Percentiles rank a stretch among this genome's conserved stretches.
These are phyloP conservation scores for Lucilia cuprina DNA, from an alignment of 1,140 invertebrate species.

Conservation along the genomic window DNA sequence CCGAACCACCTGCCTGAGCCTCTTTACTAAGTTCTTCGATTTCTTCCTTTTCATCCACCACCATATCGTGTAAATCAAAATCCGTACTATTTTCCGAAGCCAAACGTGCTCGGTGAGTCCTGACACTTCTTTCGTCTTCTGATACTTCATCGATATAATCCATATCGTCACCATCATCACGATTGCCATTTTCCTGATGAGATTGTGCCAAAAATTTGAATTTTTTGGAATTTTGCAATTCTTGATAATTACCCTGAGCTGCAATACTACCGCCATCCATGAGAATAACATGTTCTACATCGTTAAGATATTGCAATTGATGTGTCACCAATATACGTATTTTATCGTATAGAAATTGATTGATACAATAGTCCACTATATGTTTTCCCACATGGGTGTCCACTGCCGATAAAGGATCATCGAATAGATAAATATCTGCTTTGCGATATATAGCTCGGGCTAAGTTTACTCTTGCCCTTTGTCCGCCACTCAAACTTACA, in stretches of 20 bases:
- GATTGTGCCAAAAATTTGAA: neutral
- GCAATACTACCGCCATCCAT: neutral
- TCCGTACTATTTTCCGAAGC: conserved; percentile 60
- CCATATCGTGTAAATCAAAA: conserved; percentile 47
- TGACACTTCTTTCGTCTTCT: conserved; percentile 43
- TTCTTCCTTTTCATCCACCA: conserved; percentile 46
- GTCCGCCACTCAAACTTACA: conserved; percentile 76
- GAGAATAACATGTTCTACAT: neutral
- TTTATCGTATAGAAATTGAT: conserved; percentile 65
- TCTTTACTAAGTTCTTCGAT: conserved; percentile 51
- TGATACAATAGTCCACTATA: conserved; percentile 72
- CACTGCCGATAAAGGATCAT: conserved; percentile 84
- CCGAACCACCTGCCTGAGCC: conserved; percentile 56
- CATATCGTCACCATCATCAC: neutral
- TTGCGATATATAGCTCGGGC: conserved; percentile 65
- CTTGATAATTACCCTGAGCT: neutral
- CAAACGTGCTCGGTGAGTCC: conserved; percentile 60
- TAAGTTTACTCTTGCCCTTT: conserved; percentile 78
- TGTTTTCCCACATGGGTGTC: conserved; percentile 78
- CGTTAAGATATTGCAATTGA: conserved; percentile 84
- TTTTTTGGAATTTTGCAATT: neutral
- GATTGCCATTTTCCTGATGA: conserved; percentile 35
- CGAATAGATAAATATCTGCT: conserved; percentile 76
- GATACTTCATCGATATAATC: conserved; percentile 49
- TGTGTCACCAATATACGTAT: conserved; percentile 85